Base-by-base conservation (phyloP, 1,140 invertebrate genomes). In the Nylanderia fulva region DNA sequence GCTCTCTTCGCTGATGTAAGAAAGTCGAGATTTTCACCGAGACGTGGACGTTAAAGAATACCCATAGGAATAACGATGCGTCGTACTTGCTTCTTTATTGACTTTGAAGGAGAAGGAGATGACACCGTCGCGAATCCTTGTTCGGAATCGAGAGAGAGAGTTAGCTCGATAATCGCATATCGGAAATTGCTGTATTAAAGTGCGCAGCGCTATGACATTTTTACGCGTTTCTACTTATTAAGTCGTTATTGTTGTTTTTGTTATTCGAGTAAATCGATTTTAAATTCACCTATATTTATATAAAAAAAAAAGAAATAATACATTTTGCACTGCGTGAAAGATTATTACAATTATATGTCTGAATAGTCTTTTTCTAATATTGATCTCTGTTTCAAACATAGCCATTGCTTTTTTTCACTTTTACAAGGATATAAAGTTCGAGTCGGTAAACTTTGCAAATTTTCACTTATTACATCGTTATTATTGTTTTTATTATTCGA, bases 51-150 rank as follows among this genome's bases (percentile, higher is more conserved):
- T 80, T 80, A 42, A 58, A 69, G 33, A 27, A 54, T 52, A 24
- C 29, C 36, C 42, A 45, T 21, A 15, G 24, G 42, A 71, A 60
- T 82, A 82, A 82, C 11, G 36, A 18, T 52, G 24, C 64, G 63
- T 15, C 36, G n/a, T 68, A 52, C n/a, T 29, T 6, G 56, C 15
- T 45, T 76, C n/a, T 82, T 82, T 82, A 82, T 82, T 45, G 77
- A 58, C 39, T 72, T 71, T 71, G 36, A 64, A 18, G 58, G 27
- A 29, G 21, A 24, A 21, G 15, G n/a, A 24, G 29, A 36, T 18
- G 60, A 24, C 48, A 39, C 18, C 24, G n/a, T 69, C 13, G 48
- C 33, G 15, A 79, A 79, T 79, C 18, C 24, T 54, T n/a, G 8
- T 13, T 15, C 15, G 21, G 18, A 56, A 54, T 79, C 42, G 9